Evolutionary conservation across 1,140 invertebrate species (phyloP).

Genomic region (Bombus terrestris): DNA sequence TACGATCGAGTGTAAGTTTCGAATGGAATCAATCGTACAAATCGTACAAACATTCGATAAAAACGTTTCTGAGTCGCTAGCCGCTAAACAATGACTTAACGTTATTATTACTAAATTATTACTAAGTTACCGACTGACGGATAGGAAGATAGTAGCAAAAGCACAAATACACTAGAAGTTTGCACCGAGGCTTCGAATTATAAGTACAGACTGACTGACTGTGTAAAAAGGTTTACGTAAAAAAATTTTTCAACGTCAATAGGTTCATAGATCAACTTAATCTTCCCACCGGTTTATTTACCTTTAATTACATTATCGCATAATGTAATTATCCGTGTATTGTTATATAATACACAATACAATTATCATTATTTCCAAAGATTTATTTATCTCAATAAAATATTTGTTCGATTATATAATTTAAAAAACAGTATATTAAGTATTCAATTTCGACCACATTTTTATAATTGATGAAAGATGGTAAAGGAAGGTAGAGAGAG

Average conservation of each 20-base stretch:
- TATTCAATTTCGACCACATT: not conserved
- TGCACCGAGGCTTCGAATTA: not conserved
- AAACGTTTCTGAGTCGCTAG: not conserved
- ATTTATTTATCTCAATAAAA: not conserved
- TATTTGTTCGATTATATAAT: not conserved
- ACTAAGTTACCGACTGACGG: not conserved
- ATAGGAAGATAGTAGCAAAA: slow-evolving; percentile 9
- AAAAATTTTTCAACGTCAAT: not conserved
- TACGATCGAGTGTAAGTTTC: not conserved
- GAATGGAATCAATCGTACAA: slow-evolving; percentile 2
- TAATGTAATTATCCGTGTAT: too few relatives aligned
- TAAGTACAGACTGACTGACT: not conserved
- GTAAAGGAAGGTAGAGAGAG: not conserved
- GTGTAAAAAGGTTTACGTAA: not conserved
- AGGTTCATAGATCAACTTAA: not conserved
- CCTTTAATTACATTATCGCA: too few relatives aligned
- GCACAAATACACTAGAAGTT: not conserved
- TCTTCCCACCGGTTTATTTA: too few relatives aligned
- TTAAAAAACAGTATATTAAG: not conserved
- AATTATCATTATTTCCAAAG: too few relatives aligned
- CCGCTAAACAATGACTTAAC: not conserved
- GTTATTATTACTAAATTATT: not conserved
- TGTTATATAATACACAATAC: too few relatives aligned
- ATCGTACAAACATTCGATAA: not conserved
- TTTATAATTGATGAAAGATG: not conserved